Percentiles rank a stretch among this genome's conserved stretches.
Evolutionary conservation across 2,888 invertebrate species (phyloP).

Genomic region (Tiphia femorata): DNA sequence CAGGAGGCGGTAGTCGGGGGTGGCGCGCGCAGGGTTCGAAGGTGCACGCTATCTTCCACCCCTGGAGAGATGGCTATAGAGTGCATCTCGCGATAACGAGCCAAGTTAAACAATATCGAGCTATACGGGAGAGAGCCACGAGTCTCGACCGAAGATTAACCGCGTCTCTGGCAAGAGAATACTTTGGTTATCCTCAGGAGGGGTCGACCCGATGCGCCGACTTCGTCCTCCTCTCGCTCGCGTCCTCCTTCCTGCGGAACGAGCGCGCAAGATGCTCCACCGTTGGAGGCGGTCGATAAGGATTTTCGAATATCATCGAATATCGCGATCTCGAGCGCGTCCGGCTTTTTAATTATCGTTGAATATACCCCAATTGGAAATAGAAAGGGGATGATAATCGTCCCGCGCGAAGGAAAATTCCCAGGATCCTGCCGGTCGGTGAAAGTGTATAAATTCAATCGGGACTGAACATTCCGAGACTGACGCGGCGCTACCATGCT

Average conservation of each 20-base stretch:
- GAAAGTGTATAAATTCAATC: too few species aligned
- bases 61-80: conserved; percentile 65
- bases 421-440: too few species aligned
- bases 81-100: conserved; percentile 68
- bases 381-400: too few species aligned
- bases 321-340: too few species aligned
- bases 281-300: too few species aligned
- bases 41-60: conserved; percentile 59
- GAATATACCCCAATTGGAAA: too few species aligned
- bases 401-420: too few species aligned
- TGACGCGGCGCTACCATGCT: conserved; percentile 3
- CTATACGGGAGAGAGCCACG: conserved; percentile 59
- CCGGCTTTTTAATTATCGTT: too few species aligned
- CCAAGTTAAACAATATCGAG: conserved; percentile 69
- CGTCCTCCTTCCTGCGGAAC: too few species aligned
- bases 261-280: too few species aligned
- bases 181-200: conserved; percentile 42
- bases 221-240: background rate
- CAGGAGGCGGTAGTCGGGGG: conserved; percentile 22
- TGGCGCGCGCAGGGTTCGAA: conserved; percentile 40
- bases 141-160: conserved; percentile 62
- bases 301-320: too few species aligned
- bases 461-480: too few species aligned
- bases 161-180: conserved; percentile 46
- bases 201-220: conserved; percentile 16